These are phyloP conservation scores for Manis crassicaudata DNA, from an alignment of 2,797 vertebrate genomes.

Conservation along the genomic window DNA sequence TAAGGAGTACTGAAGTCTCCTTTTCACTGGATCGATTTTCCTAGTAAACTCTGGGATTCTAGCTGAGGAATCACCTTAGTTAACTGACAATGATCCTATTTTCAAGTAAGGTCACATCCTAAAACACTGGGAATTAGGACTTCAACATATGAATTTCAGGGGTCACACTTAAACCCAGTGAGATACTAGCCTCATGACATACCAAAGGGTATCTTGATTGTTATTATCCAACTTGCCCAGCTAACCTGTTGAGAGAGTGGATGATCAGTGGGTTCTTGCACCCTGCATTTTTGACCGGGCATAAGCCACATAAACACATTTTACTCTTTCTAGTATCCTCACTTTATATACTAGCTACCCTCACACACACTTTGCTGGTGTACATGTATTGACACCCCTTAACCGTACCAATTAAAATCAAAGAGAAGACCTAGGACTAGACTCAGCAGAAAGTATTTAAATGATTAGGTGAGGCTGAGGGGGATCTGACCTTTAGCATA, in stretches of 20 bases:
- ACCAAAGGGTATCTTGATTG: not conserved
- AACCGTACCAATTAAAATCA: not conserved
- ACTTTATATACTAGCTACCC: not conserved
- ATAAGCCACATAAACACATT: not conserved
- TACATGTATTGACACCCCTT: not conserved
- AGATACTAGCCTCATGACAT: not conserved
- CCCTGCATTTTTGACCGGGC: not conserved
- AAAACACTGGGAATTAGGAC: not conserved
- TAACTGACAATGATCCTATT: not conserved
- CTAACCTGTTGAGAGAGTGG: not conserved
- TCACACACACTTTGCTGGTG: not conserved
- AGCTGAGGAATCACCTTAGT: not conserved
- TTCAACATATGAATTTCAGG: not conserved
- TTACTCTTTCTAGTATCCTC: not conserved
- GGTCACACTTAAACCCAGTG: not conserved
- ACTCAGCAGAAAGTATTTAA: not conserved
- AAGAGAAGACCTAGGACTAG: not conserved
- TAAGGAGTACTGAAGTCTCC: not conserved
- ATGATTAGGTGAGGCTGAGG: not conserved
- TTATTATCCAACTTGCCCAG: not conserved
- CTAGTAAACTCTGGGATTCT: not conserved
- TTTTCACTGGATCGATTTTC: not conserved
- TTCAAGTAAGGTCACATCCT: slow-evolving; percentile 26
- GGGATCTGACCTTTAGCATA: not conserved
- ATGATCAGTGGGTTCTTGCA: not conserved